Evolutionary conservation across 2,113 vertebrate species (phyloP).

Genomic region (Colius striatus): DNA sequence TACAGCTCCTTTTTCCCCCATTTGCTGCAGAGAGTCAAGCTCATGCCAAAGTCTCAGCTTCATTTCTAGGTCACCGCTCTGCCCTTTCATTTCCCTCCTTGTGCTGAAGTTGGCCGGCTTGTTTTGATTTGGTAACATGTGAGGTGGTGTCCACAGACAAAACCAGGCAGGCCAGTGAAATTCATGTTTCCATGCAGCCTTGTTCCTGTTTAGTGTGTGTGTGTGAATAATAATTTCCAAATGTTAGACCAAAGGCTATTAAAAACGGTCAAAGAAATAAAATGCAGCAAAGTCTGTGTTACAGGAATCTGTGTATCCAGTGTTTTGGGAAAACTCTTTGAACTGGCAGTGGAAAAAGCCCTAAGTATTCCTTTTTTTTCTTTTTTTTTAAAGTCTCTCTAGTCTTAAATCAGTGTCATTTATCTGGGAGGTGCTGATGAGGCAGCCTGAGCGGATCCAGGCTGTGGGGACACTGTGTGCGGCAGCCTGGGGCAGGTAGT

Average conservation of each 20-base stretch:
- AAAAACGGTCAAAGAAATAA: slow-evolving; percentile 31
- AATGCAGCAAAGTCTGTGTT: not conserved
- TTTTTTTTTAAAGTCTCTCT: not conserved
- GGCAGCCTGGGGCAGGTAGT: rapidly evolving
- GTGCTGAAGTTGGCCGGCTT: slow-evolving; percentile 16
- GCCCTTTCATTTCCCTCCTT: slow-evolving; percentile 58
- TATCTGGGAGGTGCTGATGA: not conserved
- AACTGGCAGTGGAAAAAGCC: not conserved
- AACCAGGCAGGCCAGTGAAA: slow-evolving; percentile 50
- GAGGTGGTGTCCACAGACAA: slow-evolving; percentile 52
- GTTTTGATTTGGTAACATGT: slow-evolving; percentile 61
- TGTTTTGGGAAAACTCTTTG: not conserved
- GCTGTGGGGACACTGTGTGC: not conserved
- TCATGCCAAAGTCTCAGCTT: slow-evolving; percentile 25
- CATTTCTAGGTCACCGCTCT: slow-evolving; percentile 53
- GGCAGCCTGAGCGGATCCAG: not conserved
- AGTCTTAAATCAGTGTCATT: not conserved
- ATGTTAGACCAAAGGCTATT: slow-evolving; percentile 23
- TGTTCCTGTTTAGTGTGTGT: not conserved
- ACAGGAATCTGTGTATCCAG: not conserved
- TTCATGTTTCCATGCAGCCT: slow-evolving; percentile 44
- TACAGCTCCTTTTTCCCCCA: not conserved
- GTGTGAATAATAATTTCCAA: slow-evolving; percentile 52
- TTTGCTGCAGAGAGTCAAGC: slow-evolving; percentile 2
- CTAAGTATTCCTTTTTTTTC: not conserved